These are phyloP conservation scores for Forbesichthys agassizii DNA, from an alignment of 2,113 vertebrate species.

Conservation along the genomic window DNA sequence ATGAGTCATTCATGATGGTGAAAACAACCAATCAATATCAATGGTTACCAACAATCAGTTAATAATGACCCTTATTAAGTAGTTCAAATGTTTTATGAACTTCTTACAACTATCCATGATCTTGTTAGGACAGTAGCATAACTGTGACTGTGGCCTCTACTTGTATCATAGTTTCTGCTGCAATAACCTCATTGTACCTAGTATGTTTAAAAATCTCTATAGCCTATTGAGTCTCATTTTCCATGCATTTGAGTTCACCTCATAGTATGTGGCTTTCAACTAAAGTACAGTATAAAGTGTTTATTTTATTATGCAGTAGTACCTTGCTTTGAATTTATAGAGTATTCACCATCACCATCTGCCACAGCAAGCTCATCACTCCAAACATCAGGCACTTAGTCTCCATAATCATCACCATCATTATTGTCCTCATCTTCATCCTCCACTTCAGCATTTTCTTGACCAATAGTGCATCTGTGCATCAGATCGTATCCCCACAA, in stretches of 20 bases:
- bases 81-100: neutral
- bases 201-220: neutral
- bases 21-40: too few species aligned
- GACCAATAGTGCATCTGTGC: constrained; percentile 37
- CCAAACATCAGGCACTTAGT: constrained; percentile 26
- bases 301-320: constrained; percentile 29
- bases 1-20: too few species aligned
- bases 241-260: constrained; percentile 8
- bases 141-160: constrained; percentile 2
- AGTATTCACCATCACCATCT: constrained; percentile 50
- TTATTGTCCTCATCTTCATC: constrained; percentile 54
- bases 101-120: constrained; percentile 11
- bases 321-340: constrained; percentile 30
- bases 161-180: neutral
- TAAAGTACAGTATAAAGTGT: neutral
- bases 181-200: neutral
- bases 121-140: neutral
- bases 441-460: constrained; percentile 56
- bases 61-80: neutral
- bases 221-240: constrained; percentile 4
- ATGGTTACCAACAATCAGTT: too few species aligned
- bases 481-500: constrained; percentile 32
- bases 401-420: constrained; percentile 36
- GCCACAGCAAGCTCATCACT: constrained; percentile 39
- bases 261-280: constrained; percentile 11